Conservation (phyloP, 2,113 vertebrate genomes). For the Pavo muticus region DNA sequence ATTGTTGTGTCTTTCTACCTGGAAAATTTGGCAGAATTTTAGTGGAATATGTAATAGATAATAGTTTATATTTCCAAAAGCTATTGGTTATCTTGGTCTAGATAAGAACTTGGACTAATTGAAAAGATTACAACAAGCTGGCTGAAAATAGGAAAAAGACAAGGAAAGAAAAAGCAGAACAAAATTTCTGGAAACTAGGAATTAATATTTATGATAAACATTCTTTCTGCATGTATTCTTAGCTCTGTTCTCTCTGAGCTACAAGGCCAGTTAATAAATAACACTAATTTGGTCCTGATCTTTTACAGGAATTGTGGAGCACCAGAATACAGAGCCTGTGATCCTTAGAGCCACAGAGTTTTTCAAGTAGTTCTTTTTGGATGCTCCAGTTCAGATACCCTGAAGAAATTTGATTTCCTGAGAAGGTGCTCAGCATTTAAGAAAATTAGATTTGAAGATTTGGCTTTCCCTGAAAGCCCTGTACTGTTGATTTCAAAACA, state of each 20-base stretch:
- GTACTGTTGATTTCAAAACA: neutral
- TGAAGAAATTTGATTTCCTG: slow-evolving; percentile 30
- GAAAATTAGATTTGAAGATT: neutral
- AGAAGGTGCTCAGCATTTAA: neutral
- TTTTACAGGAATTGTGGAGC: neutral
- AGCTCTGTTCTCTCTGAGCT: neutral
- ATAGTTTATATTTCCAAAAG: slow-evolving; percentile 46
- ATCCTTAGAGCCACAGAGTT: neutral
- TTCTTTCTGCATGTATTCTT: neutral
- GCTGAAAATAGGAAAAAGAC: neutral
- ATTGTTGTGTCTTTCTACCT: slow-evolving; percentile 70
- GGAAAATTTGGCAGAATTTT: slow-evolving; percentile 56
- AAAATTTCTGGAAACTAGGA: neutral
- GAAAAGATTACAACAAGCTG: slow-evolving; percentile 13
- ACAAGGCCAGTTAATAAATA: neutral
- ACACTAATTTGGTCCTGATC: neutral
- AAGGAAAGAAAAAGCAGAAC: slow-evolving; percentile 15
- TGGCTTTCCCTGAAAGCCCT: neutral
- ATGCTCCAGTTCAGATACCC: neutral
- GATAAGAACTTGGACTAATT: slow-evolving; percentile 40
- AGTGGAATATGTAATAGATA: slow-evolving; percentile 45
- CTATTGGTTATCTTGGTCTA: slow-evolving; percentile 9
- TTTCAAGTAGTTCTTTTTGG: neutral
- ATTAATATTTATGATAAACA: neutral
- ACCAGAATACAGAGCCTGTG: neutral